Conservation (phyloP, 2,113 vertebrate genomes). For the Lichenostomus cassidix region DNA sequence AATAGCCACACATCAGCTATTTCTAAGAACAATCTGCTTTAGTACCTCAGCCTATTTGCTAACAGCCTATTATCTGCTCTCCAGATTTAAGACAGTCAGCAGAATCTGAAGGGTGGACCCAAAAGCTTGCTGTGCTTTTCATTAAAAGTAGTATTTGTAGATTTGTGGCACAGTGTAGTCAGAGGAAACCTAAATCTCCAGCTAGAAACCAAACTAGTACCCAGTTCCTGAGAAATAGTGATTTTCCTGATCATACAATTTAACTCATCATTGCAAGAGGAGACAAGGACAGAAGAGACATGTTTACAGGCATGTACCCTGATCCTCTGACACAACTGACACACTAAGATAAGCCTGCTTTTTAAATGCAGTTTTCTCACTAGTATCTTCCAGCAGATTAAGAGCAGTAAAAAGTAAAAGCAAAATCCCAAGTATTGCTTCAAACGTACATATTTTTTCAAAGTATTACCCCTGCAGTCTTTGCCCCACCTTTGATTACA, state of each 20-base stretch:
- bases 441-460: background rate
- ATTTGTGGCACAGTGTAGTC: background rate
- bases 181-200: background rate
- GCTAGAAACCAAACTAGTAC: background rate
- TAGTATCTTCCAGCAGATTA: background rate
- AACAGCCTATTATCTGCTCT: background rate
- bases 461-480: background rate
- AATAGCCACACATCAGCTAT: fast-evolving
- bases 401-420: background rate
- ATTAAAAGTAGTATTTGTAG: background rate
- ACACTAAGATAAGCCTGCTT: background rate
- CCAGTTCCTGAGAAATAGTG: background rate
- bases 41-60: background rate
- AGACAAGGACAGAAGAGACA: background rate
- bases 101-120: background rate
- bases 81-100: background rate
- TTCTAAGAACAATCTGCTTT: background rate
- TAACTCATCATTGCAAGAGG: background rate
- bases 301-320: background rate
- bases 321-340: background rate
- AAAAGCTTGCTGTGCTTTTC: background rate
- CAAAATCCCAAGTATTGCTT: background rate
- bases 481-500: background rate
- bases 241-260: background rate
- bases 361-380: background rate